These are phyloP conservation scores for Melopsittacus undulatus DNA, from an alignment of 2,797 vertebrate genomes.

Conservation along the genomic window DNA sequence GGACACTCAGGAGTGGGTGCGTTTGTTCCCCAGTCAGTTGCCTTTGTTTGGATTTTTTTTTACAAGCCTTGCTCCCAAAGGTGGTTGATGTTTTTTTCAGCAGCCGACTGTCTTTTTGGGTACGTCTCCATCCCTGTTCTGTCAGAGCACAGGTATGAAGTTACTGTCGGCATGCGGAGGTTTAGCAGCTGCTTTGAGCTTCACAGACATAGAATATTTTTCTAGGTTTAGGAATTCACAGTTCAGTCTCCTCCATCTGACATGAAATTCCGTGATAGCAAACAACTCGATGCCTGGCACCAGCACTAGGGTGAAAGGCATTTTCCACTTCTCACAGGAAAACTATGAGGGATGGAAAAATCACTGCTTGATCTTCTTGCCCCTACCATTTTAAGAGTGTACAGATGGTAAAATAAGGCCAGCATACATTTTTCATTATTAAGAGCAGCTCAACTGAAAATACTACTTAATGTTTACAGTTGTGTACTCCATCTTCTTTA, in stretches of 20 bases:
- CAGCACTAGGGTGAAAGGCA: not conserved
- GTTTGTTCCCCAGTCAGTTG: not conserved
- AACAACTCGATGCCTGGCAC: not conserved
- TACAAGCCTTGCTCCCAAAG: not conserved
- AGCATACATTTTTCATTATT: slow-evolving; percentile 47
- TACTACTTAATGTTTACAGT: slow-evolving; percentile 32
- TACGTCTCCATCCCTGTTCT: not conserved
- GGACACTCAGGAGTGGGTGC: not conserved
- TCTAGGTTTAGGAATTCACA: slow-evolving; percentile 20
- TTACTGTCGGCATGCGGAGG: not conserved
- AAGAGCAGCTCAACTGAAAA: slow-evolving; percentile 50
- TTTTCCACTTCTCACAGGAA: not conserved
- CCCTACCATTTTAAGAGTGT: not conserved
- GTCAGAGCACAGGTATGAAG: not conserved
- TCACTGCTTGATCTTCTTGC: not conserved
- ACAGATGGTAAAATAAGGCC: slow-evolving; percentile 5
- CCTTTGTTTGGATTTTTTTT: not conserved
- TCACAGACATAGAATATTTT: not conserved
- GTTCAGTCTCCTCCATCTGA: not conserved
- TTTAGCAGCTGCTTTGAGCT: not conserved
- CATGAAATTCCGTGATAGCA: not conserved
- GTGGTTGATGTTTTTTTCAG: not conserved
- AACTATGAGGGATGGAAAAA: not conserved
- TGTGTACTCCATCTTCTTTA: slow-evolving; percentile 44
- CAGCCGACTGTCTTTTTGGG: not conserved